Evolutionary conservation across 2,113 vertebrate genomes (phyloP).

Genomic region (Malurus alboscapulatus): DNA sequence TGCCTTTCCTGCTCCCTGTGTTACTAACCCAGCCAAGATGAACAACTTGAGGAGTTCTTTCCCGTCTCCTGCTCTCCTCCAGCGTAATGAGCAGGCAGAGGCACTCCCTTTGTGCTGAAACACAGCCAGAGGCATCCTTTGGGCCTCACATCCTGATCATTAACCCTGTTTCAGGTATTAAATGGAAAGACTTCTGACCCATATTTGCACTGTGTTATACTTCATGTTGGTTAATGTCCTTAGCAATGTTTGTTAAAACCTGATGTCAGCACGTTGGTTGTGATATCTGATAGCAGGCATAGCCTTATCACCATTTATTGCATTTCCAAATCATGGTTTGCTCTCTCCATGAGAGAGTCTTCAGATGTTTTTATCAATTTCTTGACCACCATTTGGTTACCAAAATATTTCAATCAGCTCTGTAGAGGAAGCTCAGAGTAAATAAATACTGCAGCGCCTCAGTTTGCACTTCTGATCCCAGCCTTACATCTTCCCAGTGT

Average conservation of each 20-base stretch:
- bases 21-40: neutral
- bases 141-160: neutral
- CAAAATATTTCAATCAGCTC: neutral
- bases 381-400: neutral
- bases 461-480: fast-evolving
- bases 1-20: neutral
- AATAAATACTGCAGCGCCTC: neutral
- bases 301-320: neutral
- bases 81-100: neutral
- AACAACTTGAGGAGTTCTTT: neutral
- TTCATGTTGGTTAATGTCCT: neutral
- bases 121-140: neutral
- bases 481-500: neutral
- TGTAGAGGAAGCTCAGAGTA: neutral
- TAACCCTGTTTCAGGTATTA: neutral
- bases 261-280: neutral
- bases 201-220: neutral
- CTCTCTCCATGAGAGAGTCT: neutral
- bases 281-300: neutral
- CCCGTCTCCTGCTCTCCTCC: neutral
- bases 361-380: neutral
- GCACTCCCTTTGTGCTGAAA: neutral
- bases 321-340: neutral
- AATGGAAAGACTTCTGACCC: neutral
- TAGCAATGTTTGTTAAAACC: neutral